phyloP scores from a whole-genome alignment of 2,797 vertebrate genomes.

The Neopelma chrysocephalum region DNA sequence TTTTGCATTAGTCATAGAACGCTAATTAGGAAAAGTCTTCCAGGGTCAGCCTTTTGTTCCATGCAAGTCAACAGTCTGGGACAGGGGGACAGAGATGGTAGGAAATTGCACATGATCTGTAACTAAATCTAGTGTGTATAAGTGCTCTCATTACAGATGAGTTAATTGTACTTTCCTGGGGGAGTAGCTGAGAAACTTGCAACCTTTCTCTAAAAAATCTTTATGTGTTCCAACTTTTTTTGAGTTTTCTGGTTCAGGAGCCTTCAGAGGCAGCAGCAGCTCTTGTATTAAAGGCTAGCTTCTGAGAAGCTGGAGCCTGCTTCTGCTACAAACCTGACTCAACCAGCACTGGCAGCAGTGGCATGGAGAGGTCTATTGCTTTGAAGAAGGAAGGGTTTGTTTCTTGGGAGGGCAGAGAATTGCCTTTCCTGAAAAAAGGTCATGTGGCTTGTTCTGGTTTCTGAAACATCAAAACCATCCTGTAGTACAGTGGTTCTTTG shows the following conservation, averaged over 20 bases:
- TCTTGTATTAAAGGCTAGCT: neutral
- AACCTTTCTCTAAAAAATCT: neutral
- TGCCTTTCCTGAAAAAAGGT: neutral
- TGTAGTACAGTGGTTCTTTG: neutral
- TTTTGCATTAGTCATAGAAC: slow-evolving; percentile 8
- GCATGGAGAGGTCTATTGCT: neutral
- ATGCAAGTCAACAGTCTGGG: slow-evolving; percentile 29
- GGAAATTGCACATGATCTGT: neutral
- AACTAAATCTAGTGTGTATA: neutral
- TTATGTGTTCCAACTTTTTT: neutral
- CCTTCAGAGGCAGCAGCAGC: neutral
- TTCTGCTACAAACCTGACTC: neutral
- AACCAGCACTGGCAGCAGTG: neutral
- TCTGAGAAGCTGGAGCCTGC: neutral
- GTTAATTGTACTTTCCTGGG: slow-evolving; percentile 17
- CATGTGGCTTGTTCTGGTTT: neutral
- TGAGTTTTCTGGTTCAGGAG: neutral
- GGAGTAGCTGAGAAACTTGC: slow-evolving; percentile 20
- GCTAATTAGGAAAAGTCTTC: slow-evolving; percentile 24
- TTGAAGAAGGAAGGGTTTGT: neutral
- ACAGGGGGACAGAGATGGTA: neutral
- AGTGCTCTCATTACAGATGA: neutral
- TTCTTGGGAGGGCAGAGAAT: neutral
- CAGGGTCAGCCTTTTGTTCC: slow-evolving; percentile 13
- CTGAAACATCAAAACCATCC: neutral